phyloP scores from a whole-genome alignment of 2,888 invertebrate species.

The Halictus quadricinctus region DNA sequence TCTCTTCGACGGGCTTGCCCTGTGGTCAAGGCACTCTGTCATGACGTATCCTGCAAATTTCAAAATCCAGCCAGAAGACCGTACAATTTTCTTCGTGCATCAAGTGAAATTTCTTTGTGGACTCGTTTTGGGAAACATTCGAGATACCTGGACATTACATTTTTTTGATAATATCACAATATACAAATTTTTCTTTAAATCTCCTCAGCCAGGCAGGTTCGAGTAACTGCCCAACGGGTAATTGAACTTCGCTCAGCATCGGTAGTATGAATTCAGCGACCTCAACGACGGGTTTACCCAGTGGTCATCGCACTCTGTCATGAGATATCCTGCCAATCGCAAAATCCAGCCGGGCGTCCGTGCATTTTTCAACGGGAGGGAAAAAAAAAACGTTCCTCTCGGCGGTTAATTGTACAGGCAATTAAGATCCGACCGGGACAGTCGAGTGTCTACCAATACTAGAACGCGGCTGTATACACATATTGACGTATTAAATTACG shows the following conservation, averaged over 20 bases:
- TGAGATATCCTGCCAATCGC: slow-evolving; percentile 8
- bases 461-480: slow-evolving; percentile 15
- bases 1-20: too few species aligned
- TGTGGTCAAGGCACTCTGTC: too few species aligned
- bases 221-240: background rate
- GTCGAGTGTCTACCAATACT: slow-evolving; percentile 20
- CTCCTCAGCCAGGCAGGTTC: background rate
- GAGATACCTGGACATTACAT: too few species aligned
- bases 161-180: too few species aligned
- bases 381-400: slow-evolving; percentile 3
- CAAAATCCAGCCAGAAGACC: too few species aligned
- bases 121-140: too few species aligned
- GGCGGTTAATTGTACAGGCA: slow-evolving; percentile 28
- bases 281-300: background rate
- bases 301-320: background rate
- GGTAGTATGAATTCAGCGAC: background rate
- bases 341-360: background rate
- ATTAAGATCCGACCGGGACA: slow-evolving; percentile 26
- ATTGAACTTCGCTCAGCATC: background rate
- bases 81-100: too few species aligned
- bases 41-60: too few species aligned
- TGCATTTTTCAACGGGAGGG: background rate
- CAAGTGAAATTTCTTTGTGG: too few species aligned
- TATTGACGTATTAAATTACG: slow-evolving; percentile 70
- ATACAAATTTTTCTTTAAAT: background rate